A percentile compares a stretch with the other conserved stretches of the same genome.
phyloP scores from a whole-genome alignment of 2,888 invertebrate species.

The Cantharis flavilabris region DNA sequence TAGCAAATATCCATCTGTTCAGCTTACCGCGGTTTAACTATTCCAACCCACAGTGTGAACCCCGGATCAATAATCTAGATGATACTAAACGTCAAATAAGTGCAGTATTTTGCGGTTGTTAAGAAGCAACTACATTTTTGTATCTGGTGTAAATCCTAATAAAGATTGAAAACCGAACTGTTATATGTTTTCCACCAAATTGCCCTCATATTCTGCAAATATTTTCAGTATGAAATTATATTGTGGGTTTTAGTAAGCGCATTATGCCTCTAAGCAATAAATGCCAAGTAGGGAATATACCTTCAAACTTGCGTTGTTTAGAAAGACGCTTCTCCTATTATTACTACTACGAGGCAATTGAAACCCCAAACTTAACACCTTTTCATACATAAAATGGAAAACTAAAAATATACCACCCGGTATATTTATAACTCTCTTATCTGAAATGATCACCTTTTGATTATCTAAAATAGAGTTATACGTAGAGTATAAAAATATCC shows the following conservation, averaged over 20 bases:
- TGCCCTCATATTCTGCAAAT: background rate
- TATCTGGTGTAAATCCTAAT: background rate
- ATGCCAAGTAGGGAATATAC: background rate
- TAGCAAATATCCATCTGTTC: background rate
- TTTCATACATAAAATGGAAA: background rate
- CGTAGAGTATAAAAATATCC: background rate
- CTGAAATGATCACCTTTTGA: background rate
- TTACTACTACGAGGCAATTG: background rate
- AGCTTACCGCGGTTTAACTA: background rate
- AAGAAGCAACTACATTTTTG: background rate
- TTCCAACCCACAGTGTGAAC: background rate
- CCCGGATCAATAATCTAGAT: background rate
- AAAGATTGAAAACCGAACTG: background rate
- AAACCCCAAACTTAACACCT: background rate
- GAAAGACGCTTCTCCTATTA: background rate
- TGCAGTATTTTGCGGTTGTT: background rate
- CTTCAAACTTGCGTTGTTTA: background rate
- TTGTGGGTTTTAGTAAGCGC: background rate
- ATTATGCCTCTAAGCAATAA: background rate
- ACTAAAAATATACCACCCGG: background rate
- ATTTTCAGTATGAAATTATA: background rate
- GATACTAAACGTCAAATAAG: background rate
- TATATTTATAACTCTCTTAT: background rate
- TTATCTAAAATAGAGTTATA: background rate
- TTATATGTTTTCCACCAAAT: background rate